Percentiles rank a stretch among this genome's conserved stretches.
Conservation (phyloP, 2,113 vertebrate species). For the Phocoena phocoena region DNA sequence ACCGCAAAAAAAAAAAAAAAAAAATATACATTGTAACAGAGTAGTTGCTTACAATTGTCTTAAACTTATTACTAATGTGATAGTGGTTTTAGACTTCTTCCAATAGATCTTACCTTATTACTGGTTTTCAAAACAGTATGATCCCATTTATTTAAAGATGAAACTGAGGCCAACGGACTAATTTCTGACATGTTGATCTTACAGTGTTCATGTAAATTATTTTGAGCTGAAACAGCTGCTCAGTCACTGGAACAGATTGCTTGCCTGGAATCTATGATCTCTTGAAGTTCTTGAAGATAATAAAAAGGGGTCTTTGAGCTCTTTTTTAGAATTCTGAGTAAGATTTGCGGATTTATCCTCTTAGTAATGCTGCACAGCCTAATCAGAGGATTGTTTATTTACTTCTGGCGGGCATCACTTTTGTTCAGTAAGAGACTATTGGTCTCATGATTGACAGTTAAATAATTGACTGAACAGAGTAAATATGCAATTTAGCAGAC, state of each 20-base stretch:
- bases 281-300: neutral
- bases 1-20: too few relatives aligned
- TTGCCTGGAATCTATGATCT: neutral
- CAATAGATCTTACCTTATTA: neutral
- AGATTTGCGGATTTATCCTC: neutral
- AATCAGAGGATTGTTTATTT: neutral
- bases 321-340: neutral
- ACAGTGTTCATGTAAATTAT: constrained; percentile 21
- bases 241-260: neutral
- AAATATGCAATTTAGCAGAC: neutral
- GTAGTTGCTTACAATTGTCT: neutral
- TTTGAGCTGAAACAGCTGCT: neutral
- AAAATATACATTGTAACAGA: neutral
- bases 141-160: neutral
- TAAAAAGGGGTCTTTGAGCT: neutral
- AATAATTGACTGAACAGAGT: constrained; percentile 5
- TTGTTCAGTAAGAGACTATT: neutral
- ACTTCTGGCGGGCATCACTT: neutral
- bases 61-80: neutral
- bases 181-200: neutral
- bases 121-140: neutral
- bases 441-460: neutral
- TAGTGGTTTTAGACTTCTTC: neutral
- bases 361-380: neutral
- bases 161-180: neutral